phyloP scores from a whole-genome alignment of 2,888 invertebrate species.

The Aphidoletes aphidimyza region DNA sequence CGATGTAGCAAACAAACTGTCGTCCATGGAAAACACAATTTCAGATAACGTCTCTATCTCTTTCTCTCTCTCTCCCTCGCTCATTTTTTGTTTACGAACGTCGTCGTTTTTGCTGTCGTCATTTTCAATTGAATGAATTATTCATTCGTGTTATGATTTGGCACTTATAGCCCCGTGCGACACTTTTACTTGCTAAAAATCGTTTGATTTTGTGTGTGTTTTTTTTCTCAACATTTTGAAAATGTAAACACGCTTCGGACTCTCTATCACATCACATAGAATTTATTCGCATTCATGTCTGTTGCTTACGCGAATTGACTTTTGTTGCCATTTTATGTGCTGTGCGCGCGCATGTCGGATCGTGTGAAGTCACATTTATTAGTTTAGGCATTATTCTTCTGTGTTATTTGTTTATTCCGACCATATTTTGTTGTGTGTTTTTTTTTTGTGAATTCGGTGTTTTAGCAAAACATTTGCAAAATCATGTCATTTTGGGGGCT shows the following conservation, averaged over 20 bases:
- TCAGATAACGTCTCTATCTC: not conserved
- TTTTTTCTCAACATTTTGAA: not conserved
- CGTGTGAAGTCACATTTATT: conserved; percentile 43
- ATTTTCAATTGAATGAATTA: conserved; percentile 42
- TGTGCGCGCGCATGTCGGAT: conserved; percentile 47
- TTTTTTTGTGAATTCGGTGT: not conserved
- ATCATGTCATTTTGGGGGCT: conserved; percentile 19
- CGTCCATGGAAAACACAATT: conserved; percentile 11
- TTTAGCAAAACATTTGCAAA: conserved; percentile 51
- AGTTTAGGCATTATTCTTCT: conserved; percentile 11
- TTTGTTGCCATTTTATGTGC: conserved; percentile 43
- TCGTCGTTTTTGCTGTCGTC: not conserved
- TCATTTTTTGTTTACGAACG: not conserved
- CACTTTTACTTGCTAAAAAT: not conserved
- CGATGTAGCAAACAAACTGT: too few species aligned
- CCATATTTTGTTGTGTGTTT: not conserved
- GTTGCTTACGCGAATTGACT: not conserved
- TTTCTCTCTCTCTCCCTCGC: not conserved
- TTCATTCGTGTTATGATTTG: conserved; percentile 29
- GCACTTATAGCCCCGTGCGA: not conserved
- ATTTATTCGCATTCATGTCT: conserved; percentile 26
- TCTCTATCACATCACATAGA: not conserved
- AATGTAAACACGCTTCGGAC: not conserved
- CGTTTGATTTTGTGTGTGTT: not conserved
- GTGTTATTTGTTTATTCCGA: not conserved